Percentiles rank a stretch among this genome's conserved stretches.
phyloP scores from a whole-genome alignment of 2,888 invertebrate genomes.

The Trypoxylon attenuatum region DNA sequence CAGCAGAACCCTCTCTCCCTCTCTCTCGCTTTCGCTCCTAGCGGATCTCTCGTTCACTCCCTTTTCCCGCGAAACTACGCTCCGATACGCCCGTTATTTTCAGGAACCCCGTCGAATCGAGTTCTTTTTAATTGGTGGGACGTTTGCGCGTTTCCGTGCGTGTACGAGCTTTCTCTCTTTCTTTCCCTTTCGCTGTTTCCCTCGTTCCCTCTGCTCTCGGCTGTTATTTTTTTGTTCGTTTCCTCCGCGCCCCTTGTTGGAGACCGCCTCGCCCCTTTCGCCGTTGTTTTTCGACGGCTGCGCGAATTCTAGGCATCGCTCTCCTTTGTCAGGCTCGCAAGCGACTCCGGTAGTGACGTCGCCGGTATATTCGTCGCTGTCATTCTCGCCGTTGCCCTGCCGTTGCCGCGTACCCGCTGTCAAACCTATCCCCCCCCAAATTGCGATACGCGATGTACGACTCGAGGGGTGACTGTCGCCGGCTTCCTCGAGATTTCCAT shows the following conservation, averaged over 20 bases:
- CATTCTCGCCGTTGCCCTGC: background rate
- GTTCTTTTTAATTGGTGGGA: constrained; percentile 68
- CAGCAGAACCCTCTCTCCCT: constrained; percentile 24
- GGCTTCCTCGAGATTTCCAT: too few species aligned
- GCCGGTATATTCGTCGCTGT: constrained; percentile 13
- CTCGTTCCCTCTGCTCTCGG: background rate
- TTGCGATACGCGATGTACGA: background rate
- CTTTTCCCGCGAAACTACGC: constrained; percentile 59
- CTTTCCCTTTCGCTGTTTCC: constrained; percentile 7
- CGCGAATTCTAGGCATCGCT: constrained; percentile 44
- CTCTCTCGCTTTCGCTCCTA: constrained; percentile 25
- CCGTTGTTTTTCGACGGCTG: constrained; percentile 40
- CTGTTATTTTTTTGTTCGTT: background rate
- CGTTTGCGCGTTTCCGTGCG: constrained; percentile 45
- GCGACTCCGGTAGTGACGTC: background rate
- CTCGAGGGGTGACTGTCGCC: too few species aligned
- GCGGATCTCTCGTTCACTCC: constrained; percentile 27
- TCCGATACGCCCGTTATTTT: constrained; percentile 66
- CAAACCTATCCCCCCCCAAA: background rate
- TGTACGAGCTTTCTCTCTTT: constrained; percentile 16
- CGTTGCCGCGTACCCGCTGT: too few species aligned
- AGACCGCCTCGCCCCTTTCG: constrained; percentile 4
- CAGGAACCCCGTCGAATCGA: constrained; percentile 62
- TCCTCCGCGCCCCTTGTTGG: background rate
- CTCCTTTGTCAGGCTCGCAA: constrained; percentile 22